phyloP scores from a whole-genome alignment of 2,888 invertebrate species.

The Clusia tigrina region DNA sequence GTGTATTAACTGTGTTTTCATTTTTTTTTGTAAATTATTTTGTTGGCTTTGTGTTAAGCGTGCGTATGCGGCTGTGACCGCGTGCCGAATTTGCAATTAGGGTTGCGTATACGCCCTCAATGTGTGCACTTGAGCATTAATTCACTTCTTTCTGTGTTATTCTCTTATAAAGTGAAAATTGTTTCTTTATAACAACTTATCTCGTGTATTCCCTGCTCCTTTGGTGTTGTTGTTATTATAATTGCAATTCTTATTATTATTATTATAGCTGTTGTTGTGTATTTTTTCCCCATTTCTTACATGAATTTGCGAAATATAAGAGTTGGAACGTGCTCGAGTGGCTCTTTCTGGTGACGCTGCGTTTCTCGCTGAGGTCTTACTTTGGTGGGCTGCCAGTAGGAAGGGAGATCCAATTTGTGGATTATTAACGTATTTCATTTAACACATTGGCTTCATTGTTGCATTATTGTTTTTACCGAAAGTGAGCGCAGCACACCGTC shows the following conservation, averaged over 20 bases:
- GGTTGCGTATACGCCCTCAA: constrained; percentile 5
- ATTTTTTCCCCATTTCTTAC: background rate
- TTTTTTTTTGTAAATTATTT: too few relatives aligned
- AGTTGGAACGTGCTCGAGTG: constrained; percentile 20
- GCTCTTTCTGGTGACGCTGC: background rate
- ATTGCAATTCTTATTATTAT: background rate
- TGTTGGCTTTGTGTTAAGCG: background rate
- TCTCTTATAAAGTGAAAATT: background rate
- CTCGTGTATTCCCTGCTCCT: background rate
- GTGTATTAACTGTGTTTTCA: too few relatives aligned
- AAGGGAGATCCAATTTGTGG: background rate
- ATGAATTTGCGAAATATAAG: constrained; percentile 15
- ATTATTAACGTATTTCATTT: background rate
- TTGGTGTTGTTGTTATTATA: background rate
- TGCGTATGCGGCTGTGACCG: background rate
- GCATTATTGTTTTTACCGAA: too few relatives aligned
- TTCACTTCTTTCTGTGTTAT: background rate
- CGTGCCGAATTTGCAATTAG: constrained; percentile 2
- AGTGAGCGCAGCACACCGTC: too few relatives aligned
- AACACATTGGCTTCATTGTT: background rate
- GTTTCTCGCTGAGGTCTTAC: background rate
- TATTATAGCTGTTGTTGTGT: background rate
- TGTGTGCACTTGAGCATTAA: background rate
- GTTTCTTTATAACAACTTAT: constrained; percentile 2
- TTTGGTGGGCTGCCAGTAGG: background rate